Base-by-base conservation (phyloP, 2,797 vertebrate species). In the Loriculus beryllinus region DNA sequence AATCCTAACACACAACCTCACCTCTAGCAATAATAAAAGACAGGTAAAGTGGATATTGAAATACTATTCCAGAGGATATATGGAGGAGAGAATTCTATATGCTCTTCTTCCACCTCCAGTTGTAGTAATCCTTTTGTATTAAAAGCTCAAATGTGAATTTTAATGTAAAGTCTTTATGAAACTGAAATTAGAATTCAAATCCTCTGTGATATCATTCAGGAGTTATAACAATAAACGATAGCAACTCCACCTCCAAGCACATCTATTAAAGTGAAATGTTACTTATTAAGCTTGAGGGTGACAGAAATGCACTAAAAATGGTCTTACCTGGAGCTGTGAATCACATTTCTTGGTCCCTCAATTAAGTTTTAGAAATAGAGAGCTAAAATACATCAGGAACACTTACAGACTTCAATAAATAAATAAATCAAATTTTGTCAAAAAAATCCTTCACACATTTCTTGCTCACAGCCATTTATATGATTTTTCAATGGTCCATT, bases 121-220 rank as follows among this genome's bases (percentile, higher is more conserved):
- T 85, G 45, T 49, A 81, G 15, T 93, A 81, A 91, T 78, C 60
- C 52, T 82, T 88, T 68, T 7, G 9, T 45, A 87, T 26, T 28
- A 62, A 85, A 85, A 87, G 29, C 39, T 54, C 51, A 70, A 79
- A 75, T 7, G 20, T 70, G 59, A 70, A 84, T 91, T 95, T 68
- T 74, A 91, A 91, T 60, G 63, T 37, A 26, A 79, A 3, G 6
- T 60, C 68, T 90, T 93, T 86, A 85, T 47, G 47, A 88, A 95
- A 89, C 35, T 45, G 60, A 79, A 95, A 94, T 83, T 45, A 67
- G 64, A 88, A 88, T 64, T 86, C 54, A 84, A 70, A 78, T 76
- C 85, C 65, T 71, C 14, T 37, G 47, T 35, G 75, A 78, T 51
- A 90, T 14, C 52, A 83, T 81, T 89, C 70, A 91, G 72, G 71